phyloP scores from a whole-genome alignment of 2,888 invertebrate genomes.

The Mythimna pallens region DNA sequence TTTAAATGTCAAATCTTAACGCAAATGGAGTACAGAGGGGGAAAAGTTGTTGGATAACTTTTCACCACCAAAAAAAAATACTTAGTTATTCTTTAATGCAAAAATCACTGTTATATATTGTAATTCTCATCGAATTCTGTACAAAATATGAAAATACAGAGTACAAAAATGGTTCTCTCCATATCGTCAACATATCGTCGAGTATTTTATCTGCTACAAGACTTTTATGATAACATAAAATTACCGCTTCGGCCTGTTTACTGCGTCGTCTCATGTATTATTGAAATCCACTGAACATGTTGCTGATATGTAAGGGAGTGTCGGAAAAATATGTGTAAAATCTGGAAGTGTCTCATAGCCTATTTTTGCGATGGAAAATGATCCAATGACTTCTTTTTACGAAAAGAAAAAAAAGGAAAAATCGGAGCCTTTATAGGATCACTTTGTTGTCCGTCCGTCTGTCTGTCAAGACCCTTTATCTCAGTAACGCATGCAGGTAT shows the following conservation, averaged over 20 bases:
- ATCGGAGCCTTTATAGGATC: no score
- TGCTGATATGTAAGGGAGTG: constrained; percentile 3
- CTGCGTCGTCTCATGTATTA: constrained; percentile 50
- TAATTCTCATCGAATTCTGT: background rate
- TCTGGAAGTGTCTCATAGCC: background rate
- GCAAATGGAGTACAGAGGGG: no score
- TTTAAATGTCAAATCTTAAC: no score
- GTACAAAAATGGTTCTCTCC: constrained; percentile 8
- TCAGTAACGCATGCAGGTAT: no score
- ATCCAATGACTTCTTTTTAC: no score
- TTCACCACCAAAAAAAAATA: no score
- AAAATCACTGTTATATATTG: no score
- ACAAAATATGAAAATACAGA: background rate
- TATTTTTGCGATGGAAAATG: constrained; percentile 1
- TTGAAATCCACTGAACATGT: constrained; percentile 47
- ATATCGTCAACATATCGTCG: background rate
- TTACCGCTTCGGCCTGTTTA: constrained; percentile 50
- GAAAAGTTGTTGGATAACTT: no score
- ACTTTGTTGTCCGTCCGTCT: no score
- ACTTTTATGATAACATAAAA: constrained; percentile 61
- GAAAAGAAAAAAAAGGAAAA: no score
- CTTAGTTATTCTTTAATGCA: no score
- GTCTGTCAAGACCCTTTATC: no score
- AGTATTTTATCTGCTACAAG: constrained; percentile 44
- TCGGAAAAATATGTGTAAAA: background rate